Conservation (phyloP, 2,888 invertebrate species). For the Creontiades dilutus region DNA sequence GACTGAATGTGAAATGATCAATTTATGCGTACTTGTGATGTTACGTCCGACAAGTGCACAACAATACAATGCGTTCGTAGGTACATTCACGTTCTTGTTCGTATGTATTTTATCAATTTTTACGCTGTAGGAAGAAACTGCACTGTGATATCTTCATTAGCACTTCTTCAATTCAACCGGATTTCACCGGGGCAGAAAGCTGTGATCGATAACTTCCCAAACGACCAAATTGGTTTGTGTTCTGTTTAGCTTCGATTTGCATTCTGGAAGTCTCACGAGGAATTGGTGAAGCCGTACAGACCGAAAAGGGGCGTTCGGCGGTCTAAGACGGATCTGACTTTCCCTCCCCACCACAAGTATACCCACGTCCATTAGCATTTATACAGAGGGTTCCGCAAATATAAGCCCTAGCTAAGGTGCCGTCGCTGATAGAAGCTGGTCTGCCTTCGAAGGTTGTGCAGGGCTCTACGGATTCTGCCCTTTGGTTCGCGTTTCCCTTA, state of each 20-base stretch:
- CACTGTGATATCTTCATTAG: background rate
- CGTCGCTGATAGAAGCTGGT: background rate
- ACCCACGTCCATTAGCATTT: slow-evolving; percentile 22
- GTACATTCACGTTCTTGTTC: too few relatives aligned
- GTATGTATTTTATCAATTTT: too few relatives aligned
- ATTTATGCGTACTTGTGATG: too few relatives aligned
- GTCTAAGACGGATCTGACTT: slow-evolving; percentile 28
- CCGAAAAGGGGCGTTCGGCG: background rate
- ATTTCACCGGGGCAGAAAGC: background rate
- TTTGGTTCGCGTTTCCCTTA: background rate
- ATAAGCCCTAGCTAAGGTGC: background rate
- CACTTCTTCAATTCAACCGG: background rate
- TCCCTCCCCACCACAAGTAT: background rate
- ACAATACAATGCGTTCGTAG: too few relatives aligned
- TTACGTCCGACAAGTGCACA: too few relatives aligned
- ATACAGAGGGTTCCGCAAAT: background rate
- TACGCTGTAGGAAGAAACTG: too few relatives aligned
- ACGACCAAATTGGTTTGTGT: slow-evolving; percentile 18
- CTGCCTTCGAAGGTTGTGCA: background rate
- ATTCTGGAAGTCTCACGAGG: background rate
- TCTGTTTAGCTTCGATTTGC: slow-evolving; percentile 11
- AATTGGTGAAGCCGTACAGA: background rate
- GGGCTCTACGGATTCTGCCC: background rate
- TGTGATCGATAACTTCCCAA: slow-evolving; percentile 5
- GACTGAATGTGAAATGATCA: too few relatives aligned